phyloP scores from a whole-genome alignment of 1,140 invertebrate genomes.

The Trichogramma pretiosum region DNA sequence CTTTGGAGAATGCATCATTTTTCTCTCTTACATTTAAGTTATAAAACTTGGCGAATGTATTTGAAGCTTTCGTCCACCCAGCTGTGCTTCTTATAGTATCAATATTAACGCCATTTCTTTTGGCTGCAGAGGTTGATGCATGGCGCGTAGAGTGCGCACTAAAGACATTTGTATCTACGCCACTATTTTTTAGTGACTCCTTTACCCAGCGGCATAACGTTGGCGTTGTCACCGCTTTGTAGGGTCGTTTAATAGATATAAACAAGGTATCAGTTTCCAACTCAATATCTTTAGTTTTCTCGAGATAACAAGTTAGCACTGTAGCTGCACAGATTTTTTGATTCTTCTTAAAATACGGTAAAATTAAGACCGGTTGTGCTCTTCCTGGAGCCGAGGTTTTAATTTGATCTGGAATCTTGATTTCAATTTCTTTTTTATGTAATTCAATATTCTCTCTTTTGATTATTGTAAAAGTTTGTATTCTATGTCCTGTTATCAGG shows the following conservation, averaged over 20 bases:
- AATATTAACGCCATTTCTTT: constrained; percentile 1
- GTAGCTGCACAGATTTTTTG: constrained; percentile 2
- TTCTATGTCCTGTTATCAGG: constrained; percentile 6
- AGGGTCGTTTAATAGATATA: background rate
- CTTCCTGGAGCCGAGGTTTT: background rate
- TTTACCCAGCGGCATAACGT: constrained; percentile 3
- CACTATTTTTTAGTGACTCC: background rate
- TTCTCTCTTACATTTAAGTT: background rate
- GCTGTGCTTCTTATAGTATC: background rate
- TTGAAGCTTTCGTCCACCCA: constrained; percentile 1
- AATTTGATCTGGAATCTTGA: constrained; percentile 3
- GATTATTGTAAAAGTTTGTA: constrained; percentile 9
- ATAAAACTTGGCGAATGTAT: constrained; percentile 5
- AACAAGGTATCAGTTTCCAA: background rate
- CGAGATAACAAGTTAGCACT: background rate
- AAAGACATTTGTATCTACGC: background rate
- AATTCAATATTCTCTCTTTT: constrained; percentile 3
- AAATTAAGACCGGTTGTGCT: background rate
- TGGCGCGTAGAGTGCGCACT: constrained; percentile 1
- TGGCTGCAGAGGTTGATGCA: constrained; percentile 4
- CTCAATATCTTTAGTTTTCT: background rate
- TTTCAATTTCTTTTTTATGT: background rate
- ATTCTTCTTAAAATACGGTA: background rate
- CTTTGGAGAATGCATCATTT: background rate
- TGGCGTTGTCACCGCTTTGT: background rate